Evolutionary conservation across 2,888 invertebrate genomes (phyloP), one percentile per base, ranked within the genome.

Genomic region (Diplolepis rosae): DNA sequence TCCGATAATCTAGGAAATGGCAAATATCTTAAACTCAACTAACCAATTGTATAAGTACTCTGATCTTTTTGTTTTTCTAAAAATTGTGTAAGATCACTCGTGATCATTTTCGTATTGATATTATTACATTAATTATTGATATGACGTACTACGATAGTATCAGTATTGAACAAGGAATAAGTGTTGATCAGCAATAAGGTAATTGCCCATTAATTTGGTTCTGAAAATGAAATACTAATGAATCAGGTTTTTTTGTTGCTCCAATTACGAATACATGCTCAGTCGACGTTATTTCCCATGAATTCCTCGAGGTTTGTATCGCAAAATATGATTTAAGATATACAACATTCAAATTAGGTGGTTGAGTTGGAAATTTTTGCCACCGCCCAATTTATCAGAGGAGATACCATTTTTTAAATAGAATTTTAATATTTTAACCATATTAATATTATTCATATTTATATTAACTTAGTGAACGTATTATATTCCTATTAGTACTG

Each of bases 141-240:
- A 15, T 35, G 35, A 35, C 22, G 32, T 35, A 35, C 32, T 22
- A 7, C 6, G 22, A 6, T 11, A 32, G n/a, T 56, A 39, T 56
- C 35, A 35, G 35, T 24, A 24, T 61, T 61, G 13, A 61, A 61
- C 11, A 61, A 35, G n/a, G 24, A 50, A n/a, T n/a, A 39, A 61
- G 15, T 61, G 24, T 56, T 56, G 2, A 27, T 35, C 27, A 39
- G 39, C 39, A 61, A 35, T 2, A 15, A 61, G 7, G n/a, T n/a
- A 24, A 61, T 22, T 24, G 6, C 4, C 24, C 27, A 27, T 42
- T 61, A 39, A 5, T 61, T 24, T 61, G n/a, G 39, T 39, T 39
- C n/a, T 61, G 39, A 1, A 61, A 61, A 61, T 4, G 7, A 24
- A 24, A 42, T 61, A 15, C 35, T 61, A 24, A n/a, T 61, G 39